Base-by-base conservation (phyloP, 2,113 vertebrate genomes). In the Vulpes vulpes region DNA sequence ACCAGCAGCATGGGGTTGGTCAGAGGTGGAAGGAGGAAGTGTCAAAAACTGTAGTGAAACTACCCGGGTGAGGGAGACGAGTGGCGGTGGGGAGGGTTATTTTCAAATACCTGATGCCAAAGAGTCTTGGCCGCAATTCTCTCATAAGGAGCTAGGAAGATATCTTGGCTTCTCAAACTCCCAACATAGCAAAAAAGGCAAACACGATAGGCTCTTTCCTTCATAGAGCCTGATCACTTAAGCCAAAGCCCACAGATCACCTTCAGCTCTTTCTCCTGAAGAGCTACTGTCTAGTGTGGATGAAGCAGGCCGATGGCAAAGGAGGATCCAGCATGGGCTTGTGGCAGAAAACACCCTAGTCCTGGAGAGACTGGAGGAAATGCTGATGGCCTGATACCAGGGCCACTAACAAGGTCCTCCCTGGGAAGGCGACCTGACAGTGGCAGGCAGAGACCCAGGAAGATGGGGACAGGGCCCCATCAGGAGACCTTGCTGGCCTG, bases 321-420 rank as follows among this genome's bases (percentile, higher is more conserved):
- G 23, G 87, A 78, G 69, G 91, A 27, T 15, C 32, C 38, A 20
- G 86, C 8, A 12, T 25, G 7, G 19, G 57, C 10, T 25, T 10
- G 55, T 30, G 60, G 83, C 25, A 1, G 32, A 69, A 80, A 49
- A 19, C 73, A 55, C 43, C 8, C 30, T 4, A 9, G 1, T 59
- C 57, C 86, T 25, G 12, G 49, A 65, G 25, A 79, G 22, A 43
- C 12, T 23, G 43, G 35, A 62, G 22, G 32, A 17, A 19, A 12
- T 3, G 22, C 19, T 2, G 4, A 12, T 12, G n/a, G 67, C 14
- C 8, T 2, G 0, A 64, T 38, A 22, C 51, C 0, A 2, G 55
- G 19, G 19, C 4, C 9, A 32, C n/a, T 78, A 43, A 2, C 11
- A 25, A 60, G 23, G 16, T 49, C 35, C 32, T 83, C 59, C 3